Percentiles rank a stretch among this genome's conserved stretches.
Conservation (phyloP, 2,888 invertebrate genomes). For the Thymelicus lineola region DNA sequence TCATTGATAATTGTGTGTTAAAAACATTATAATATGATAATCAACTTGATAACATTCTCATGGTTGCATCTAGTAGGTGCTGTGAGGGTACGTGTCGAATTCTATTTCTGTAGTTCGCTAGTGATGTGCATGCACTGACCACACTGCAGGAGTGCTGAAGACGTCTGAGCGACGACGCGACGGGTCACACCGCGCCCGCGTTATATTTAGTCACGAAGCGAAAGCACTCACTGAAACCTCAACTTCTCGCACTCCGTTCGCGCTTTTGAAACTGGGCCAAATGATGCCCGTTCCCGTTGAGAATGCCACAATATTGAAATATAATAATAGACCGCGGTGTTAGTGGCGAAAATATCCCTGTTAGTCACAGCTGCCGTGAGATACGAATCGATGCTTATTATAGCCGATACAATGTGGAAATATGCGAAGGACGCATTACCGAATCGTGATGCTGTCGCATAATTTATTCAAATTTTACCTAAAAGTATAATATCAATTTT, state of each 20-base stretch:
- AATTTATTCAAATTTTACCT: constrained; percentile 15
- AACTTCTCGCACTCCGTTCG: constrained; percentile 79
- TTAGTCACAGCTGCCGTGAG: constrained; percentile 75
- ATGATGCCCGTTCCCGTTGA: constrained; percentile 78
- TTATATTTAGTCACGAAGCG: constrained; percentile 78
- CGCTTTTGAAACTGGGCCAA: constrained; percentile 85
- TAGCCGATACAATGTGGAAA: constrained; percentile 73
- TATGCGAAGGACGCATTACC: constrained; percentile 68
- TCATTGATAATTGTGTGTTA: not conserved
- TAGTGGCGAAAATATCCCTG: constrained; percentile 78
- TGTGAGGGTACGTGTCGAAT: constrained; percentile 15
- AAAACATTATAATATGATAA: not conserved
- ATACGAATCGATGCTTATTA: constrained; percentile 68
- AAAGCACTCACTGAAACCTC: constrained; percentile 81
- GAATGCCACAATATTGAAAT: constrained; percentile 84
- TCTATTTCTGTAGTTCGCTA: constrained; percentile 25
- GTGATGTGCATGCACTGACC: constrained; percentile 44
- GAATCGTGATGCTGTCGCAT: constrained; percentile 38
- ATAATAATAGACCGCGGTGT: constrained; percentile 79
- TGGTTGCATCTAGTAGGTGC: not conserved
- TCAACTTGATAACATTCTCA: not conserved
- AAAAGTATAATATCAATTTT: not conserved
- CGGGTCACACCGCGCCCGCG: constrained; percentile 48
- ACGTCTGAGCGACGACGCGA: constrained; percentile 37
- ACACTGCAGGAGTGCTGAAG: constrained; percentile 37